Percentiles rank a stretch among this genome's conserved stretches.
These are phyloP conservation scores for Orcinus orca DNA, from an alignment of 2,113 vertebrate genomes.

Conservation along the genomic window DNA sequence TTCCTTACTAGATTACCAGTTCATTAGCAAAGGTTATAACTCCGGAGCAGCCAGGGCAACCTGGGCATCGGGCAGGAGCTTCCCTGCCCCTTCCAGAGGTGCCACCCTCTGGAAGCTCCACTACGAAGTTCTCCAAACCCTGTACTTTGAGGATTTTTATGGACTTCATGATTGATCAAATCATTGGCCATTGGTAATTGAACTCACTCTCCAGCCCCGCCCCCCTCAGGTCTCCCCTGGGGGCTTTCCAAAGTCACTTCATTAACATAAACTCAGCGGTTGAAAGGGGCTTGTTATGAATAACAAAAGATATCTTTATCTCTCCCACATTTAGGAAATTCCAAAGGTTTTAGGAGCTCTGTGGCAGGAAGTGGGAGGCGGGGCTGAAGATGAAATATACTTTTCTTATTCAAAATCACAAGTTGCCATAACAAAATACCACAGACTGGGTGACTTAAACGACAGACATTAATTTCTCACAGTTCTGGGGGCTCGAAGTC, in stretches of 20 bases:
- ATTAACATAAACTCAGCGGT: not conserved
- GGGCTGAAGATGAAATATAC: not conserved
- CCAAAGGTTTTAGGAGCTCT: not conserved
- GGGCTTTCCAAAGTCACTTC: not conserved
- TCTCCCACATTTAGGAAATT: not conserved
- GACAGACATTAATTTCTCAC: not conserved
- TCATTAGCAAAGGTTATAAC: not conserved
- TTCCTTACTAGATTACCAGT: not conserved
- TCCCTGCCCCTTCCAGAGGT: accelerated
- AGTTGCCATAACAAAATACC: not conserved
- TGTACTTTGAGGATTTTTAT: not conserved
- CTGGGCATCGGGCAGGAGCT: not conserved
- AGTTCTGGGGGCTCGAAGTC: not conserved
- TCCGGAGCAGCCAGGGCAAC: not conserved
- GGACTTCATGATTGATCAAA: not conserved
- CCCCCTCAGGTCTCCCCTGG: not conserved
- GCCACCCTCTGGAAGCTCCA: not conserved
- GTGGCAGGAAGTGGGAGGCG: not conserved
- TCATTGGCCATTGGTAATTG: not conserved
- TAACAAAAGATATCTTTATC: not conserved
- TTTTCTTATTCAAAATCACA: not conserved
- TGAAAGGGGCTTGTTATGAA: not conserved
- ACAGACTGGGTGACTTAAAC: not conserved
- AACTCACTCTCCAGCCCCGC: not conserved
- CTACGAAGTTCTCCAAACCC: not conserved